Conservation (phyloP, 1,140 invertebrate species). For the Drosophila rufa region DNA sequence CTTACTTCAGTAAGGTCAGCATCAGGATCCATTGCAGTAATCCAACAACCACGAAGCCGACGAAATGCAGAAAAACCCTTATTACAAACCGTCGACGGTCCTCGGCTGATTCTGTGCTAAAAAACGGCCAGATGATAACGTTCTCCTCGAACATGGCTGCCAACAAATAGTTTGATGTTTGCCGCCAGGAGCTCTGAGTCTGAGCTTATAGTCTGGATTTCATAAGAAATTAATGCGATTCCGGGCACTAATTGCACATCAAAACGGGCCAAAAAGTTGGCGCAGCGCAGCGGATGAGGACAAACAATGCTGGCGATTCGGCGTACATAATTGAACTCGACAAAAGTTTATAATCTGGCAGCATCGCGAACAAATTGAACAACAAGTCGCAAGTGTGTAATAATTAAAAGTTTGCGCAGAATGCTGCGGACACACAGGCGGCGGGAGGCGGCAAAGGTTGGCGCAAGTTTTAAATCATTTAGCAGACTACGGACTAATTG, state of each 20-base stretch:
- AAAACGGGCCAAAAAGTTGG: conserved; percentile 40
- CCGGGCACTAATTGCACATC: conserved; percentile 40
- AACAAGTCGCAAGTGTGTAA: conserved; percentile 69
- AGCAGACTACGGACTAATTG: conserved; percentile 62
- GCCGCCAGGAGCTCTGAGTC: not conserved
- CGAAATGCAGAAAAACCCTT: conserved; percentile 12
- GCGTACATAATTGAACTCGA: conserved; percentile 70
- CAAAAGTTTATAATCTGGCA: conserved; percentile 75
- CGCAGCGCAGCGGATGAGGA: not conserved
- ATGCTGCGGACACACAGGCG: conserved; percentile 20
- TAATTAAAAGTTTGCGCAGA: conserved; percentile 74
- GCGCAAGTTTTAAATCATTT: conserved; percentile 72
- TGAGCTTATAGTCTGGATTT: not conserved
- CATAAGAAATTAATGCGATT: conserved; percentile 4
- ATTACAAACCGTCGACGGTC: conserved; percentile 27
- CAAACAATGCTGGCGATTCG: conserved; percentile 34
- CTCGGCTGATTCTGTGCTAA: conserved; percentile 3
- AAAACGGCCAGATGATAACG: conserved; percentile 23
- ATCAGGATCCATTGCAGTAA: conserved; percentile 38
- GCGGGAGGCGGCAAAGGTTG: conserved; percentile 51
- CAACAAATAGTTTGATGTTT: conserved; percentile 13
- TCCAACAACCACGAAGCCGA: not conserved
- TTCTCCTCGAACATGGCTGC: conserved; percentile 51
- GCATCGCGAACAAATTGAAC: conserved; percentile 75
- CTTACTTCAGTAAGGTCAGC: conserved; percentile 15